Conservation (phyloP, 2,113 vertebrate species). For the Vidua macroura region DNA sequence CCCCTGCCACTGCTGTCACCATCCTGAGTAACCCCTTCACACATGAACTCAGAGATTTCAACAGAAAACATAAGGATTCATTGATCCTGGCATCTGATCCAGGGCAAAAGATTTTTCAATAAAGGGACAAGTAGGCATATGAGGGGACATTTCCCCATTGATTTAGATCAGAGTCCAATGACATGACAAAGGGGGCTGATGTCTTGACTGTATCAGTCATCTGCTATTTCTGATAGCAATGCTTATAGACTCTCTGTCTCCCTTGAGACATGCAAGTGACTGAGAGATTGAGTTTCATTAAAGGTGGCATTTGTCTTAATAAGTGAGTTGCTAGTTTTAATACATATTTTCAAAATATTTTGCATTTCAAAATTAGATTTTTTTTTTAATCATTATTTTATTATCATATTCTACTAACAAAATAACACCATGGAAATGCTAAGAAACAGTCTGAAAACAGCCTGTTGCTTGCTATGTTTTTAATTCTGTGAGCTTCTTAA, state of each 20-base stretch:
- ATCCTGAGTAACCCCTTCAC: not conserved
- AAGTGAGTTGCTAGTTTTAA: not conserved
- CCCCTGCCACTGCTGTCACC: not conserved
- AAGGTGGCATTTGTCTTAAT: not conserved
- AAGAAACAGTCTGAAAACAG: not conserved
- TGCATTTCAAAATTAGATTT: not conserved
- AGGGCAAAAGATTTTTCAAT: constrained; percentile 17
- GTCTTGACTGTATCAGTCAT: not conserved
- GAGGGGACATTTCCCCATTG: not conserved
- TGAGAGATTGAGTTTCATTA: not conserved
- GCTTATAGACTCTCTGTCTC: not conserved
- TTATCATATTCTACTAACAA: not conserved
- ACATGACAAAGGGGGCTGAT: not conserved
- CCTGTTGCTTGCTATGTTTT: not conserved
- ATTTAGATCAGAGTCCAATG: not conserved
- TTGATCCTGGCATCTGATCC: constrained; percentile 17
- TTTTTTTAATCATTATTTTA: not conserved
- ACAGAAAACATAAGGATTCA: not conserved
- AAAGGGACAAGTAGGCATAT: not conserved
- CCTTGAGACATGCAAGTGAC: not conserved
- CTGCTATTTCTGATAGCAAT: constrained; percentile 8
- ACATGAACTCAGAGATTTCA: not conserved
- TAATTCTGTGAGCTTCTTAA: not conserved
- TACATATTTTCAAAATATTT: not conserved
- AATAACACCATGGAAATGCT: not conserved